Base-by-base conservation (phyloP, 2,113 vertebrate genomes). In the Aleadryas rufinucha region DNA sequence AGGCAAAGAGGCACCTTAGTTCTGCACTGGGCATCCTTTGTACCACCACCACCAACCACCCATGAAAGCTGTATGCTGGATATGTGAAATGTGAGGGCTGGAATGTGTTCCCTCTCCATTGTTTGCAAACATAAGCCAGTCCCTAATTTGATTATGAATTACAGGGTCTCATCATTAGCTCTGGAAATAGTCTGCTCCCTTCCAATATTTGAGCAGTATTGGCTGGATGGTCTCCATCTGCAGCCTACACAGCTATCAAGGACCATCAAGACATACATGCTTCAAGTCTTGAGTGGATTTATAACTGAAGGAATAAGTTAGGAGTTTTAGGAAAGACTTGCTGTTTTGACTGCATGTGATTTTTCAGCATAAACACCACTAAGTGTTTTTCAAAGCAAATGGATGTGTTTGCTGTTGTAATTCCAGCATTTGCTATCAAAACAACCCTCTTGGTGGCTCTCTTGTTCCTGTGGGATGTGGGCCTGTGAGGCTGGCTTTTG, bases 401-500 rank as follows among this genome's bases (percentile, higher is more conserved):
- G 0, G 1, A 44, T 52, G 49, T 52, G 31, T 47, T 39, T 82
- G 30, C 44, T 71, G 14, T 49, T 68, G 31, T 84, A 53, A 75
- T 76, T 91, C 79, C 53, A 91, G 30, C n/a, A 84, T 57, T 72
- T 89, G n/a, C n/a, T 84, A 37, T 87, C 68, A 75, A 75, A 83
- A 75, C 37, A 82, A 41, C 37, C 54, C 45, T 91, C 50, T 68
- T 75, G 74, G 61, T 91, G 74, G 12, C 50, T 82, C 31, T 81
- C 65, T 78, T 74, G 12, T 80, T 88, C 54, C 84, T 82, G n/a
- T 45, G 57, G 41, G 44, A 13, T 44, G 30, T 41, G 13, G 54
- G n/a, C 26, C 61, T 64, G 9, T 1, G 5, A 63, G 53, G 6
- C 44, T 81, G 35, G 20, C 16, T 75, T 91, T 90, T 52, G 84